Conservation (phyloP, 2,797 vertebrate genomes). For the Chaetodon trifasciatus region DNA sequence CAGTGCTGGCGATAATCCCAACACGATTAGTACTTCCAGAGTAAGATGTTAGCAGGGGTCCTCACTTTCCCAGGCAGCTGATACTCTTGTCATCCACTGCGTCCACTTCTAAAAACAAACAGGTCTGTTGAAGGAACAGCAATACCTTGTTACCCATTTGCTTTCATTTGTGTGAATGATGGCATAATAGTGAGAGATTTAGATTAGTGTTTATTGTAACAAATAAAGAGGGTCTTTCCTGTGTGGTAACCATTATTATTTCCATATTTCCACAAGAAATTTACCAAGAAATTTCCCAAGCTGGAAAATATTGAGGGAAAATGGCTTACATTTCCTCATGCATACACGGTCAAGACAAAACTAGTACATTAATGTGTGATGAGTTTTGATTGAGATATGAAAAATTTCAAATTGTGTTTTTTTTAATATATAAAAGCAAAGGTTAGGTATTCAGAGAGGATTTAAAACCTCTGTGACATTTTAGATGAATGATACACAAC, state of each 20-base stretch:
- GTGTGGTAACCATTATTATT: slow-evolving; percentile 36
- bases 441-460: neutral
- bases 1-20: slow-evolving; percentile 67
- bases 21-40: slow-evolving; percentile 63
- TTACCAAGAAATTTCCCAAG: slow-evolving; percentile 18
- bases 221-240: slow-evolving; percentile 55
- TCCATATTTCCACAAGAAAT: slow-evolving; percentile 41
- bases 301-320: slow-evolving; percentile 45
- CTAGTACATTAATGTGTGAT: neutral
- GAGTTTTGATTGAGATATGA: neutral
- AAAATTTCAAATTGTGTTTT: neutral
- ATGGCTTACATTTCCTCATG: neutral
- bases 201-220: slow-evolving; percentile 24
- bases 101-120: slow-evolving; percentile 37
- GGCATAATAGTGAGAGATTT: slow-evolving; percentile 6
- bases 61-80: slow-evolving; percentile 39
- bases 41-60: slow-evolving; percentile 36
- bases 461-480: neutral
- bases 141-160: slow-evolving; percentile 20
- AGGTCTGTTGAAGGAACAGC: slow-evolving; percentile 38
- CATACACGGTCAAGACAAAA: neutral
- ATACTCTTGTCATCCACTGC: slow-evolving; percentile 31
- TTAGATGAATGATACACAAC: neutral
- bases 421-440: neutral
- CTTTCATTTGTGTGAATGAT: slow-evolving; percentile 32